phyloP scores from a whole-genome alignment of 2,113 vertebrate genomes.

The Thunnus maccoyii region DNA sequence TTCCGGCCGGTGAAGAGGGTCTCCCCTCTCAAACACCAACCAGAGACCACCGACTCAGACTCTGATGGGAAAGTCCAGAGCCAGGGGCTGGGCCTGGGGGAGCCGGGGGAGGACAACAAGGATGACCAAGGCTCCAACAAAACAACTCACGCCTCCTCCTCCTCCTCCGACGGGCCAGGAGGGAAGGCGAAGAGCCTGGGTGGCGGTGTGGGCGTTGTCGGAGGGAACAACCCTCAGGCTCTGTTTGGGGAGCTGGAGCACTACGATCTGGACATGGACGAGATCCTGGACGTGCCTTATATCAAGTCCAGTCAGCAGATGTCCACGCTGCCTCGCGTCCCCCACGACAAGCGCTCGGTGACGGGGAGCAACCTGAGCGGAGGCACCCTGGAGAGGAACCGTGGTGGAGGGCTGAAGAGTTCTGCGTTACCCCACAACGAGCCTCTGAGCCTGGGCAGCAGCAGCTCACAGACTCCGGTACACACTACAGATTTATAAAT shows the following conservation, averaged over 20 bases:
- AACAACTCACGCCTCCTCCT: constrained; percentile 64
- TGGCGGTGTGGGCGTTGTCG: neutral
- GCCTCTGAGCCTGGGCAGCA: constrained; percentile 71
- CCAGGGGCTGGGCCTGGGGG: constrained; percentile 77
- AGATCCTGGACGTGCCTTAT: constrained; percentile 98
- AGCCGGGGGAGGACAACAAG: constrained; percentile 86
- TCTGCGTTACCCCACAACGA: constrained; percentile 84
- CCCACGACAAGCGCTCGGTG: constrained; percentile 88
- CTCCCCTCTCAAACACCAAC: constrained; percentile 96
- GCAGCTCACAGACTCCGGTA: constrained; percentile 65
- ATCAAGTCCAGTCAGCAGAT: constrained; percentile 96
- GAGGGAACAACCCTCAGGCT: constrained; percentile 58
- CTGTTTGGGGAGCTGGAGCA: constrained; percentile 95
- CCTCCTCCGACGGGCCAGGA: constrained; percentile 73
- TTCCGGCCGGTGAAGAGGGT: constrained; percentile 97
- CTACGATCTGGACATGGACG: constrained; percentile 99
- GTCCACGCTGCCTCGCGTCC: constrained; percentile 88
- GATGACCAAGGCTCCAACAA: constrained; percentile 78
- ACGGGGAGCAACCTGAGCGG: constrained; percentile 78
- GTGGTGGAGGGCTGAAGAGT: constrained; percentile 85
- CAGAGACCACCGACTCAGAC: constrained; percentile 91
- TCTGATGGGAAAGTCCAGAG: constrained; percentile 87
- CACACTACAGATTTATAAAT: neutral
- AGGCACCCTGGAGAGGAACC: constrained; percentile 77
- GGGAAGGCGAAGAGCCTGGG: constrained; percentile 80